Conservation (phyloP, 2,888 invertebrate genomes). For the Drosophila bunnanda region DNA sequence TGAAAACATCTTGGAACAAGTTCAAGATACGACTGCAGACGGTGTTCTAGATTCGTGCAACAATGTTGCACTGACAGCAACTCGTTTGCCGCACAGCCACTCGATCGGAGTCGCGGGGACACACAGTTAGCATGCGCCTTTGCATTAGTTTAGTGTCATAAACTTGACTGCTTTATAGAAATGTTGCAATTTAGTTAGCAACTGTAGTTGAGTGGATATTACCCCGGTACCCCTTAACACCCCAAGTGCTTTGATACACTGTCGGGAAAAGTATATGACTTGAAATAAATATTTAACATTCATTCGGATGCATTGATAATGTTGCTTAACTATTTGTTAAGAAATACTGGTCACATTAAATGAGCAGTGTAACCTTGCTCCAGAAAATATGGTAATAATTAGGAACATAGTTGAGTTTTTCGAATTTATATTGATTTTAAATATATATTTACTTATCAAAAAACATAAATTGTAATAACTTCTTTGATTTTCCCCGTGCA, state of each 20-base stretch:
- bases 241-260: constrained; percentile 5
- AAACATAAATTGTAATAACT: neutral
- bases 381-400: neutral
- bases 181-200: constrained; percentile 52
- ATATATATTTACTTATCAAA: neutral
- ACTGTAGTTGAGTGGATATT: constrained; percentile 42
- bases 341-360: neutral
- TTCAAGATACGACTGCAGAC: constrained; percentile 46
- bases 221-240: neutral
- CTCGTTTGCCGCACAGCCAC: constrained; percentile 50
- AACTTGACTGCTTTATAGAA: constrained; percentile 69
- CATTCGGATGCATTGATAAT: neutral
- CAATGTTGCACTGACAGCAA: constrained; percentile 67
- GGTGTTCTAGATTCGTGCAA: constrained; percentile 72
- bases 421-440: neutral
- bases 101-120: constrained; percentile 19
- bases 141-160: constrained; percentile 67
- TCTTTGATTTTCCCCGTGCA: neutral
- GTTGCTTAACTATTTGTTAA: neutral
- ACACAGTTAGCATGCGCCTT: constrained; percentile 53
- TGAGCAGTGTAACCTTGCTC: neutral
- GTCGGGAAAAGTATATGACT: neutral
- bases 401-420: too few relatives aligned
- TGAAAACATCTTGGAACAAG: constrained; percentile 47
- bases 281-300: neutral